These are phyloP conservation scores for Ophthalmolycus amberensis DNA, from an alignment of 2,113 vertebrate species.

Conservation along the genomic window DNA sequence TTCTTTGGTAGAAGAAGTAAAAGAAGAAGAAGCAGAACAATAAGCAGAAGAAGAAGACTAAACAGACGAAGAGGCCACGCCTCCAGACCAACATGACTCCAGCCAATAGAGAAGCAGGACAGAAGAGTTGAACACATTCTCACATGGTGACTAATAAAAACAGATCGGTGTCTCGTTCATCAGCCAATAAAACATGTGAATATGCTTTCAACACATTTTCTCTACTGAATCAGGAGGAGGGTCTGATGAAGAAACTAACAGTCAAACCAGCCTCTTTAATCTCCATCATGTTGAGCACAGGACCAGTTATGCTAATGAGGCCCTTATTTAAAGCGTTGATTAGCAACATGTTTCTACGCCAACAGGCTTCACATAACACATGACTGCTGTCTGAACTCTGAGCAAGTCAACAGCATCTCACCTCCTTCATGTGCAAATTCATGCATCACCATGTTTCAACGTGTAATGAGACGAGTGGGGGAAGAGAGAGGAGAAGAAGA, in stretches of 20 bases:
- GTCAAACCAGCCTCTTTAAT: slow-evolving; percentile 18
- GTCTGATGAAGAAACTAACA: neutral
- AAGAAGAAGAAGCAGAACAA: no score
- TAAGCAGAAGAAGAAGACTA: no score
- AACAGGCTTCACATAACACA: slow-evolving; percentile 33
- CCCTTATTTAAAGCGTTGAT: slow-evolving; percentile 51
- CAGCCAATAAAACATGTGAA: slow-evolving; percentile 9
- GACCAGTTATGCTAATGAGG: slow-evolving; percentile 25
- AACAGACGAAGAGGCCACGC: neutral
- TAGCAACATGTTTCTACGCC: slow-evolving; percentile 44
- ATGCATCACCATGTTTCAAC: slow-evolving; percentile 41
- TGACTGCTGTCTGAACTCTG: slow-evolving; percentile 12
- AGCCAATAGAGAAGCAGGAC: neutral
- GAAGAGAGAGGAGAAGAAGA: neutral
- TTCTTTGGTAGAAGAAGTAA: no score
- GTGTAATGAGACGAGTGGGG: slow-evolving; percentile 14
- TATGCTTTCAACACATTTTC: slow-evolving; percentile 17
- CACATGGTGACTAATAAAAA: slow-evolving; percentile 26
- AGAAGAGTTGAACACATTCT: slow-evolving; percentile 26
- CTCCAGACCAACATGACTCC: slow-evolving; percentile 19
- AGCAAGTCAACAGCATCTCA: slow-evolving; percentile 14
- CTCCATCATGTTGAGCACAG: slow-evolving; percentile 34
- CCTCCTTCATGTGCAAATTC: slow-evolving; percentile 60
- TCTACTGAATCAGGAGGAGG: neutral
- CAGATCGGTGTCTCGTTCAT: slow-evolving; percentile 3